Percentiles rank a stretch among this genome's conserved stretches.
Evolutionary conservation across 92 coral and sea anemone genomes (phyloP).

Genomic region (Blastomussa wellsi): DNA sequence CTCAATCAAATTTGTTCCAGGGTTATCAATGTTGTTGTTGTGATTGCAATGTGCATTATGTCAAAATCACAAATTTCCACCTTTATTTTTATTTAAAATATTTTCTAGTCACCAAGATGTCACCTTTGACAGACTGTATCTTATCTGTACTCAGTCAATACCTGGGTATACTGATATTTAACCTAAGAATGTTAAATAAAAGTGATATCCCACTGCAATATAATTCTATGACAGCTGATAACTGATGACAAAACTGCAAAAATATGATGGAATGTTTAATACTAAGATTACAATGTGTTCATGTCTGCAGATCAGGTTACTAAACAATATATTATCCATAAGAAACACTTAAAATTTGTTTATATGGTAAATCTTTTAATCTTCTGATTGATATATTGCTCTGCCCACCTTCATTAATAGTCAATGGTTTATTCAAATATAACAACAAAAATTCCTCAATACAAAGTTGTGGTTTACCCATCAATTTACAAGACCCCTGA

Average conservation of each 20-base stretch:
- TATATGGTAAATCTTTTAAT: not conserved
- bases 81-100: not conserved
- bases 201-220: not conserved
- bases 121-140: not conserved
- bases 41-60: not conserved
- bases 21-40: not conserved
- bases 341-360: not conserved
- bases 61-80: not conserved
- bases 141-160: not conserved
- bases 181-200: not conserved
- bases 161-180: not conserved
- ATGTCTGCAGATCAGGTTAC: not conserved
- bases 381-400: not conserved
- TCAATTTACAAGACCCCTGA: too few species aligned
- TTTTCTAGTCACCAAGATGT: not conserved
- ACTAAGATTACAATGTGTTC: not conserved
- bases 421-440: not conserved
- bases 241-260: constrained; percentile 3
- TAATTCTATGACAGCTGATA: not conserved
- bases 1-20: not conserved
- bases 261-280: constrained; percentile 22
- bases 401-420: not conserved
- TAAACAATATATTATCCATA: not conserved
- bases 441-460: not conserved
- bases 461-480: too few species aligned